Percentiles rank a stretch among this genome's conserved stretches.
These are phyloP conservation scores for Jacana jacana DNA, from an alignment of 2,113 vertebrate genomes.

Conservation along the genomic window DNA sequence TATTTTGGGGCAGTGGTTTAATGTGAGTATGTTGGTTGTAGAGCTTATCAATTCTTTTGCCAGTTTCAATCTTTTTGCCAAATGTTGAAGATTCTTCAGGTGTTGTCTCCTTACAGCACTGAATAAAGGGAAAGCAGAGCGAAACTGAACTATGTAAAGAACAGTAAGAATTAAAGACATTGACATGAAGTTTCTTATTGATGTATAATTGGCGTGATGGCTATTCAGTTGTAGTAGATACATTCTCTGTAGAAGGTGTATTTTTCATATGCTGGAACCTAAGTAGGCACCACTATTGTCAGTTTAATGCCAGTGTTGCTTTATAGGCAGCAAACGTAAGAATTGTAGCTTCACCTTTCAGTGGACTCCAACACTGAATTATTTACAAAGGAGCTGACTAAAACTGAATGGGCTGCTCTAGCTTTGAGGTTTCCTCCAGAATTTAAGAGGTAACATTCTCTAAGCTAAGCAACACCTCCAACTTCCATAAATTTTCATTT, in stretches of 20 bases:
- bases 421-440: neutral
- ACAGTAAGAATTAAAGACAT: neutral
- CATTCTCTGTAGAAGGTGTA: neutral
- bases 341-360: constrained; percentile 39
- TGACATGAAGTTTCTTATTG: neutral
- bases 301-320: neutral
- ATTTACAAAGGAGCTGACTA: constrained; percentile 7
- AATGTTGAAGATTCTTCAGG: neutral
- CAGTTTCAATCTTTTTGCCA: neutral
- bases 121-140: neutral
- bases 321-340: neutral
- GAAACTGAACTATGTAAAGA: neutral
- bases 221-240: neutral
- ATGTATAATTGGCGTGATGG: neutral
- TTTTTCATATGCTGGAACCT: neutral
- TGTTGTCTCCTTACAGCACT: neutral
- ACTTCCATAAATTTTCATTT: neutral
- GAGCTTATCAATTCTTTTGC: neutral
- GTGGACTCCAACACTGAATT: constrained; percentile 30
- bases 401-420: neutral
- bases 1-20: neutral
- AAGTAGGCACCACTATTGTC: neutral
- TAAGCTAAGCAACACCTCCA: neutral
- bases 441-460: neutral
- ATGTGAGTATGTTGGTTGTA: neutral